phyloP scores from a whole-genome alignment of 1,140 invertebrate species.

The Hyposmocoma kahamanoa region DNA sequence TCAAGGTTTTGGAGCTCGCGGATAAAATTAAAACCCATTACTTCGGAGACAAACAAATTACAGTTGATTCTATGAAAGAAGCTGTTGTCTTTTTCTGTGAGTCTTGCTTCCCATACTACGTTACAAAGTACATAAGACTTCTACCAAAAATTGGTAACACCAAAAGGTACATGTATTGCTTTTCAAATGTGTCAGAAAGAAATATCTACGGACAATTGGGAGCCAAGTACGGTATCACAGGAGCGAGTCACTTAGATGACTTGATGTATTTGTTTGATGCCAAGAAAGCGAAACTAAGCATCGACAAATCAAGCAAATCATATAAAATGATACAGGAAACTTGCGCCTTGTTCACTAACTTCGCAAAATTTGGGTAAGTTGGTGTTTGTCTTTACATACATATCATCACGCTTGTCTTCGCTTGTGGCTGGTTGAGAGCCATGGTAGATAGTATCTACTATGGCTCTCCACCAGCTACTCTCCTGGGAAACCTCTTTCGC shows the following conservation, averaged over 20 bases:
- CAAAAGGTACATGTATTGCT: conserved; percentile 32
- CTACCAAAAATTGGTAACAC: conserved; percentile 26
- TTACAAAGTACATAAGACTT: conserved; percentile 42
- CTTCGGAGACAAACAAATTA: conserved; percentile 48
- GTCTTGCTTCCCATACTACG: conserved; percentile 43
- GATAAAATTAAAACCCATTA: conserved; percentile 60
- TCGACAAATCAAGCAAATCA: conserved; percentile 25
- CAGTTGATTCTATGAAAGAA: conserved; percentile 42
- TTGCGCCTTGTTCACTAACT: conserved; percentile 71
- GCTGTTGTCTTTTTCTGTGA: conserved; percentile 49
- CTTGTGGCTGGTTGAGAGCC: no score
- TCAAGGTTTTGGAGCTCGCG: conserved; percentile 32
- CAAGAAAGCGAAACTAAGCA: conserved; percentile 23
- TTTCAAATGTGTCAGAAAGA: conserved; percentile 28
- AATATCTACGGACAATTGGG: conserved; percentile 28
- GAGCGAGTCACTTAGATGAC: conserved; percentile 41
- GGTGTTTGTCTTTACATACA: neutral
- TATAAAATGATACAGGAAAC: conserved; percentile 51
- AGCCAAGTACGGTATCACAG: conserved; percentile 22
- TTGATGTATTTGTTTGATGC: conserved; percentile 43
- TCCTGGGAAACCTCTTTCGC: no score
- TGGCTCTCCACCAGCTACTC: no score
- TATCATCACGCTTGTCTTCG: neutral
- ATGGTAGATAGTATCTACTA: no score
- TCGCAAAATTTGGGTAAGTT: conserved; percentile 71